Conservation (phyloP, 2,888 invertebrate genomes). For the Limnephilus lunatus region DNA sequence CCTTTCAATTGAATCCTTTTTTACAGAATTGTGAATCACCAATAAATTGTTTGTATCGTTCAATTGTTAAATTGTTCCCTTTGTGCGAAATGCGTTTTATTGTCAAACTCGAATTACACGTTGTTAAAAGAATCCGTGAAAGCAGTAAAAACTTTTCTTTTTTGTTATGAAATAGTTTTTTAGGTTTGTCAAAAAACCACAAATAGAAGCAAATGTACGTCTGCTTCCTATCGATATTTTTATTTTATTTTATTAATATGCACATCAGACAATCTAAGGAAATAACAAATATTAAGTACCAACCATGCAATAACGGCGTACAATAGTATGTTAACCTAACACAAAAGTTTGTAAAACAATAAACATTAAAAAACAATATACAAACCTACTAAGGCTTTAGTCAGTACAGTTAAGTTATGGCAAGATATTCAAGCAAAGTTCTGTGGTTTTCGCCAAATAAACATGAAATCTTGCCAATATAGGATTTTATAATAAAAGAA, state of each 20-base stretch:
- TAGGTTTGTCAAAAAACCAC: neutral
- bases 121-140: neutral
- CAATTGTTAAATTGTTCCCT: neutral
- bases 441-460: too few species aligned
- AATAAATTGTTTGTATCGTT: neutral
- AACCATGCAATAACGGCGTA: too few species aligned
- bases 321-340: too few species aligned
- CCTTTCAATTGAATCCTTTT: neutral
- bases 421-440: too few species aligned
- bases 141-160: neutral
- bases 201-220: neutral
- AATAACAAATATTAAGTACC: too few species aligned
- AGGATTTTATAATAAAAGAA: too few species aligned
- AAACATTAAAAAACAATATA: too few species aligned
- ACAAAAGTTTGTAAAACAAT: too few species aligned
- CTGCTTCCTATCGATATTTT: neutral
- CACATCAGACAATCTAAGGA: too few species aligned
- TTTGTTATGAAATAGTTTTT: neutral
- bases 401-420: too few species aligned
- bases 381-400: too few species aligned
- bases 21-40: neutral
- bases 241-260: neutral
- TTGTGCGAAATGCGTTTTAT: neutral
- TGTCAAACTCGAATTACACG: neutral
- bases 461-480: too few species aligned